Evolutionary conservation across 2,888 invertebrate species (phyloP).

Genomic region (Balanococcus diminutus): DNA sequence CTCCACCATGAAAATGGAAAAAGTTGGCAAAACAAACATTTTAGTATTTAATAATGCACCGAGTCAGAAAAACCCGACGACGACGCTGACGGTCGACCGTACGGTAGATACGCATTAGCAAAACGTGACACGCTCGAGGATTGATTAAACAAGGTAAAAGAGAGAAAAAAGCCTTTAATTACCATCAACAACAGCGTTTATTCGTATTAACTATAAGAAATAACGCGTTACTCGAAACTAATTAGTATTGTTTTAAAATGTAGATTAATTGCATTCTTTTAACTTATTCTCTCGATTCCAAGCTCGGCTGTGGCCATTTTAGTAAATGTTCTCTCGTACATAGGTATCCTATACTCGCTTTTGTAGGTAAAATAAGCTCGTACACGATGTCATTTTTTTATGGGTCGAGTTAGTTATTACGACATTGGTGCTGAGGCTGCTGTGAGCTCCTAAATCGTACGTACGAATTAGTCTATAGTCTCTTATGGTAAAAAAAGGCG

Average conservation of each 20-base stretch:
- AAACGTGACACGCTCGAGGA: slow-evolving; percentile 32
- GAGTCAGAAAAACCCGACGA: neutral
- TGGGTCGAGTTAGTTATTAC: neutral
- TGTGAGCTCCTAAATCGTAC: neutral
- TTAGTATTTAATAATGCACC: neutral
- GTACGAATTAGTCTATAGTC: too few species aligned
- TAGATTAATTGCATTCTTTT: slow-evolving; percentile 30
- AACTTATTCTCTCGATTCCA: neutral
- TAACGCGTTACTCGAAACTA: slow-evolving; percentile 24
- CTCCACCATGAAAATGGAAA: too few species aligned
- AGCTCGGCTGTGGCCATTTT: neutral
- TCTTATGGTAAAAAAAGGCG: too few species aligned
- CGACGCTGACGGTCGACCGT: neutral
- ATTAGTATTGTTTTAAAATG: slow-evolving; percentile 33
- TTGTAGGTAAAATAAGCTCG: neutral
- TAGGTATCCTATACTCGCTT: too few species aligned
- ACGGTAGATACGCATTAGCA: neutral
- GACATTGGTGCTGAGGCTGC: neutral
- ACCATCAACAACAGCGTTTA: neutral
- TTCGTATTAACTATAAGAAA: neutral
- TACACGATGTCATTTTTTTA: neutral
- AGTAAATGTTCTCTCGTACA: neutral
- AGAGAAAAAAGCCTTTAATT: neutral
- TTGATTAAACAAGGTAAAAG: slow-evolving; percentile 5
- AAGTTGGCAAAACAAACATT: slow-evolving; percentile 3